Percentiles rank a stretch among this genome's conserved stretches.
phyloP scores from a whole-genome alignment of 2,797 vertebrate genomes.

The Myotis findleyi region DNA sequence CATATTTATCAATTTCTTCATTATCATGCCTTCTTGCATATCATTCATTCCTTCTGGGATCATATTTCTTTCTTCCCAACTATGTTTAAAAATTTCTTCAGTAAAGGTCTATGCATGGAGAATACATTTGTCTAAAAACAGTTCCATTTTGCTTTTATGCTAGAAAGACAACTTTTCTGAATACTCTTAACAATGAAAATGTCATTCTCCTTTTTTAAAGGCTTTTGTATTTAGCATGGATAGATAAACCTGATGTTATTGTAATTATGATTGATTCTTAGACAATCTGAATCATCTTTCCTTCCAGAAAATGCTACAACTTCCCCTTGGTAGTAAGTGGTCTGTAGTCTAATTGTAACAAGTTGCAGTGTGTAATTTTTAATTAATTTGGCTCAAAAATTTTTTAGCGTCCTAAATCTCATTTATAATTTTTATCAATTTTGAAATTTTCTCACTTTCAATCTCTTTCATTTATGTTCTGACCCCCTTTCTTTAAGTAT shows the following conservation, averaged over 20 bases:
- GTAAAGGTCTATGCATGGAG: neutral
- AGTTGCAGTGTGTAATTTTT: neutral
- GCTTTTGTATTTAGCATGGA: neutral
- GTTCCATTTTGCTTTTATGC: neutral
- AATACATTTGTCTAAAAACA: neutral
- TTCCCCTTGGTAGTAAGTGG: neutral
- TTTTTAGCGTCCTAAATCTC: neutral
- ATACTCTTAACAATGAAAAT: neutral
- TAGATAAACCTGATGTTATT: neutral
- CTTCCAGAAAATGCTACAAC: neutral
- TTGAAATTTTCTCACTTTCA: neutral
- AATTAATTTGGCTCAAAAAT: neutral
- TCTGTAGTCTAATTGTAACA: neutral
- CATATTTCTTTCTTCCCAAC: neutral
- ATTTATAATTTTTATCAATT: neutral
- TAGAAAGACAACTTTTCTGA: neutral
- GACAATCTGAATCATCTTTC: neutral
- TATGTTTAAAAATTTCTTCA: neutral
- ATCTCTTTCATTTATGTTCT: neutral
- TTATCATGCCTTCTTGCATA: neutral
- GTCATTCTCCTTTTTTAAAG: neutral
- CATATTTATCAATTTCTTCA: neutral
- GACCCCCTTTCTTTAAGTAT: neutral
- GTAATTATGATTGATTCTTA: neutral
- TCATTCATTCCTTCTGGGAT: neutral